Evolutionary conservation across 2,888 invertebrate genomes (phyloP).

Genomic region (Erpobdella octoculata): DNA sequence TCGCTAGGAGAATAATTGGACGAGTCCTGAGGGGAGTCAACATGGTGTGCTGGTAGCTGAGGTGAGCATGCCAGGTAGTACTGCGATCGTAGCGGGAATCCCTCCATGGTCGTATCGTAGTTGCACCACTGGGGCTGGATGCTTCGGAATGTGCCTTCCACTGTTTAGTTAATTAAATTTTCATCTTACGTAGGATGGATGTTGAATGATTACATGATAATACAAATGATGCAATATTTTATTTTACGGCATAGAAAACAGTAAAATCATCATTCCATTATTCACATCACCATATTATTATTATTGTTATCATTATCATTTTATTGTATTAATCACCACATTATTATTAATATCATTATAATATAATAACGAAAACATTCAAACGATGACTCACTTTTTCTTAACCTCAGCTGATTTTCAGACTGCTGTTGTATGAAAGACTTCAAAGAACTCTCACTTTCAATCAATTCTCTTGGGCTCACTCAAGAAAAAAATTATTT

Average conservation of each 20-base stretch:
- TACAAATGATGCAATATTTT: background rate
- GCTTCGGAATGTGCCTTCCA: too few relatives aligned
- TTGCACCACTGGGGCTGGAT: too few relatives aligned
- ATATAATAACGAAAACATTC: background rate
- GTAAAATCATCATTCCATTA: background rate
- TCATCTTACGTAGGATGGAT: too few relatives aligned
- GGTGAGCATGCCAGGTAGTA: conserved; percentile 7
- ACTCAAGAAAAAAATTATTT: background rate
- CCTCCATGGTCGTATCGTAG: background rate
- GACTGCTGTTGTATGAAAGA: conserved; percentile 8
- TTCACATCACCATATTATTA: background rate
- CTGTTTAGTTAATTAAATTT: too few relatives aligned
- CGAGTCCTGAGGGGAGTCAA: background rate
- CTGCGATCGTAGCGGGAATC: background rate
- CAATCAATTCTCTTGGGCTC: background rate
- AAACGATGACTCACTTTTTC: conserved; percentile 1
- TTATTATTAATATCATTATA: background rate
- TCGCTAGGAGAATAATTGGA: background rate
- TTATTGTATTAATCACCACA: background rate
- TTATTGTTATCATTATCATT: background rate
- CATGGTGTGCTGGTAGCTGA: background rate
- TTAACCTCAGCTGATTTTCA: background rate
- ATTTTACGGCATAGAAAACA: background rate
- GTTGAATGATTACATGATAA: too few relatives aligned
- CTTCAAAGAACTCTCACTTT: background rate